Evolutionary conservation across 64 coral and sea anemone species (phyloP), one percentile per base, ranked within the genome.

Genomic region (Porites australiensis): DNA sequence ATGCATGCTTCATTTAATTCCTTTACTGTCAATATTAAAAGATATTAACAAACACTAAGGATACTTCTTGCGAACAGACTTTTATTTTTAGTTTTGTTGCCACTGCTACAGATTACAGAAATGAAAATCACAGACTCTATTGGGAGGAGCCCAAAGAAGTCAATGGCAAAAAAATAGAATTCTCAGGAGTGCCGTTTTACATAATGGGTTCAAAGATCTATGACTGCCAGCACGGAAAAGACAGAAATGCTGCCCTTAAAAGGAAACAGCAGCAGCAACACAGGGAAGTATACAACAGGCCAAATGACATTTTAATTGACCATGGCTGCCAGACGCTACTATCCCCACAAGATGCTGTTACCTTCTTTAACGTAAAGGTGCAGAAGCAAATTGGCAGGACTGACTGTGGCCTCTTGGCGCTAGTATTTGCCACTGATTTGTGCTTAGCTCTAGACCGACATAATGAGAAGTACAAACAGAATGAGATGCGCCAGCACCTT

Each of bases 371-470:
- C 70, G 72, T 79, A 48, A 94, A 94, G 53, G 87, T 94, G 19
- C 93, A 95, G 74, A 71, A 62, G 51, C 93, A 95, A 81, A 8
- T 10, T 19, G 49, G n/a, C 70, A 10, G 13, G 6, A 82, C 48
- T 77, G 93, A 95, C 87, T 90, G 93, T 90, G 93, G 93, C 6
- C 54, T 94, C 13, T 85, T 94, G 80, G 88, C 88, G 8, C 47
- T 91, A 8, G 93, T 82, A 46, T 92, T 89, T 92, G 94, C 94
- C 0, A 92, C 89, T 19, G 59, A 77, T 54, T 64, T 96, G 65
- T 96, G 94, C 81, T 62, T 82, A 76, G 94, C 57, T 23, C 71
- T 22, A 86, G 92, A 64, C 77, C 94, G 64, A 46, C 44, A 43
- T 86, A 50, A 64, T 66, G n/a, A 89, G 50, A 77, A 71, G 19